Evolutionary conservation across 2,888 invertebrate genomes (phyloP).

Genomic region (Galerucella calmariensis): DNA sequence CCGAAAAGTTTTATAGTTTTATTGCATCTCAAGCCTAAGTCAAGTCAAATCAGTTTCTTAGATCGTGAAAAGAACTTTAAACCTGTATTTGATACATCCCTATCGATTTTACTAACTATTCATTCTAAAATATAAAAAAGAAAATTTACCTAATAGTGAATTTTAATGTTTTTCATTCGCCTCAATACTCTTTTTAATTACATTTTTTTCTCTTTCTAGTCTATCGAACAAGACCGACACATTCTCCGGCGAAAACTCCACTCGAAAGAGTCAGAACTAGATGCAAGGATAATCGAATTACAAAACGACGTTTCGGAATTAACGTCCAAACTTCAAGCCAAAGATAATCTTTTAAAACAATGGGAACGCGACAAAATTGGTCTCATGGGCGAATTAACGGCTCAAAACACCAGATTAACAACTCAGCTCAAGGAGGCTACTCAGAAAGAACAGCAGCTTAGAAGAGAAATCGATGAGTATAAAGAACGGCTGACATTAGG

Average conservation of each 20-base stretch:
- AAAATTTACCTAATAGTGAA: neutral
- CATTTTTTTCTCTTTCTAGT: conserved; percentile 68
- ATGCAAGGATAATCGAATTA: conserved; percentile 85
- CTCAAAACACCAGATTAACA: conserved; percentile 85
- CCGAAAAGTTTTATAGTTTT: too few relatives aligned
- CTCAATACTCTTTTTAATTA: neutral
- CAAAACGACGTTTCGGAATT: conserved; percentile 89
- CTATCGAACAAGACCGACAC: conserved; percentile 93
- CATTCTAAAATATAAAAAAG: too few relatives aligned
- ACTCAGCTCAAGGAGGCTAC: conserved; percentile 87
- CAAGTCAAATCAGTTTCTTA: too few relatives aligned
- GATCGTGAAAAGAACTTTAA: too few relatives aligned
- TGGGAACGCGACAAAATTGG: conserved; percentile 84
- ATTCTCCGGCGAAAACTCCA: conserved; percentile 85
- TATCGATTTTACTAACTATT: too few relatives aligned
- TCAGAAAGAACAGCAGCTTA: conserved; percentile 81
- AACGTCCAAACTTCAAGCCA: conserved; percentile 78
- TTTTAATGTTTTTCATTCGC: neutral
- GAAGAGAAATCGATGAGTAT: conserved; percentile 82
- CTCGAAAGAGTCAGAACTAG: conserved; percentile 88
- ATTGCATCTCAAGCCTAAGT: too few relatives aligned
- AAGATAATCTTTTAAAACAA: conserved; percentile 71
- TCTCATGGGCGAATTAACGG: conserved; percentile 81
- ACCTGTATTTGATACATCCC: too few relatives aligned
- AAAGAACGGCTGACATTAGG: conserved; percentile 87